Percentiles rank a stretch among this genome's conserved stretches.
These are phyloP conservation scores for Sterna hirundo DNA, from an alignment of 2,113 vertebrate species.

Conservation along the genomic window DNA sequence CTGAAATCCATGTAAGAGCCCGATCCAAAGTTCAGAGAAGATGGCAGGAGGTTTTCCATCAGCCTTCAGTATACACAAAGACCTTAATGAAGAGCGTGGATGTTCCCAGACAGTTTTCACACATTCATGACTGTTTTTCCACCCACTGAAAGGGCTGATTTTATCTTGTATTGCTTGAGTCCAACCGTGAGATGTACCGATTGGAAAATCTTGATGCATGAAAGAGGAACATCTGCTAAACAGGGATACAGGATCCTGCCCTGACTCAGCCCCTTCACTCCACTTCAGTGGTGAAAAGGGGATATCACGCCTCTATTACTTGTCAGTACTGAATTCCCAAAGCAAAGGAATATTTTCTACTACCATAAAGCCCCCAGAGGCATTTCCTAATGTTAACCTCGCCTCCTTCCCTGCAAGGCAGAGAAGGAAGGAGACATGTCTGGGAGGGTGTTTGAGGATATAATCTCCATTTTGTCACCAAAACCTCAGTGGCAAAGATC, in stretches of 20 bases:
- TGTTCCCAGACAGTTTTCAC: conserved; percentile 64
- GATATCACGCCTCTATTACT: background rate
- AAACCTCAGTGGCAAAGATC: background rate
- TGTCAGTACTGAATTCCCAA: background rate
- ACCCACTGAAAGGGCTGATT: conserved; percentile 49
- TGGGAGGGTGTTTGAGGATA: background rate
- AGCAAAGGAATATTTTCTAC: background rate
- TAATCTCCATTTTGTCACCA: conserved; percentile 9
- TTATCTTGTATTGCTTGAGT: conserved; percentile 46
- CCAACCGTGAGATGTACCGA: conserved; percentile 32
- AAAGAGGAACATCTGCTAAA: conserved; percentile 31
- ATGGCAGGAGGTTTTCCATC: conserved; percentile 8
- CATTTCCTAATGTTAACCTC: background rate
- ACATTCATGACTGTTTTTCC: conserved; percentile 54
- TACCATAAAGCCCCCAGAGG: background rate
- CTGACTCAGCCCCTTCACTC: background rate
- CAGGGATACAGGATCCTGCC: background rate
- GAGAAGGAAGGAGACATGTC: background rate
- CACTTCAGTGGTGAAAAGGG: background rate
- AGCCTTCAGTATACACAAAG: background rate
- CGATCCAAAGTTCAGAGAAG: background rate
- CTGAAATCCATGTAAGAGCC: background rate
- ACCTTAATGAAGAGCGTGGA: conserved; percentile 46
- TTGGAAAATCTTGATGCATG: conserved; percentile 8
- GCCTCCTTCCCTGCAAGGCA: background rate